phyloP scores from a whole-genome alignment of 2,113 vertebrate genomes.

The Hypanus sabinus region DNA sequence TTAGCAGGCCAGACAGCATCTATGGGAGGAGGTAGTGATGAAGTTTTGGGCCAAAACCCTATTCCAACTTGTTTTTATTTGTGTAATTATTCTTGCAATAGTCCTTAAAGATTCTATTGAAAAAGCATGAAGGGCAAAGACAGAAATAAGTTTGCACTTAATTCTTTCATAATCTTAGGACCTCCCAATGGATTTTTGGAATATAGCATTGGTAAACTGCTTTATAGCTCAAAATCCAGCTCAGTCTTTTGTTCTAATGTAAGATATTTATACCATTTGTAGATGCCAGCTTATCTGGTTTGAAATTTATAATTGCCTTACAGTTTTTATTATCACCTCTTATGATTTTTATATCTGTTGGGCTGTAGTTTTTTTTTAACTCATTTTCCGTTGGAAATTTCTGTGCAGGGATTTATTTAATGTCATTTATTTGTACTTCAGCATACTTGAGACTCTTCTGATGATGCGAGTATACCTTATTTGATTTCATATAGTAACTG shows the following conservation, averaged over 20 bases:
- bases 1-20: too few species aligned
- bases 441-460: background rate
- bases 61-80: background rate
- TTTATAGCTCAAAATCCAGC: background rate
- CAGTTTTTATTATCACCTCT: background rate
- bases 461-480: background rate
- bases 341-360: background rate
- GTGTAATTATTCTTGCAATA: background rate
- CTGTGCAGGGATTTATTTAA: background rate
- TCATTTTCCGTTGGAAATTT: background rate
- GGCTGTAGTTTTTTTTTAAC: background rate
- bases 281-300: background rate
- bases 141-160: background rate
- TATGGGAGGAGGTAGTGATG: too few species aligned
- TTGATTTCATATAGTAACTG: background rate
- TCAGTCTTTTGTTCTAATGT: background rate
- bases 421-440: background rate
- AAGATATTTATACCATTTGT: background rate
- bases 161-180: background rate
- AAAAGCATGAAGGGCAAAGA: background rate
- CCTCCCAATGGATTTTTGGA: background rate
- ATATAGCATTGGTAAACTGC: background rate
- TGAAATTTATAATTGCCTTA: background rate
- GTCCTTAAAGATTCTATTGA: background rate
- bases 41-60: too few species aligned